phyloP scores from a whole-genome alignment of 2,113 vertebrate species.

The Oxygymnocypris stewartii region DNA sequence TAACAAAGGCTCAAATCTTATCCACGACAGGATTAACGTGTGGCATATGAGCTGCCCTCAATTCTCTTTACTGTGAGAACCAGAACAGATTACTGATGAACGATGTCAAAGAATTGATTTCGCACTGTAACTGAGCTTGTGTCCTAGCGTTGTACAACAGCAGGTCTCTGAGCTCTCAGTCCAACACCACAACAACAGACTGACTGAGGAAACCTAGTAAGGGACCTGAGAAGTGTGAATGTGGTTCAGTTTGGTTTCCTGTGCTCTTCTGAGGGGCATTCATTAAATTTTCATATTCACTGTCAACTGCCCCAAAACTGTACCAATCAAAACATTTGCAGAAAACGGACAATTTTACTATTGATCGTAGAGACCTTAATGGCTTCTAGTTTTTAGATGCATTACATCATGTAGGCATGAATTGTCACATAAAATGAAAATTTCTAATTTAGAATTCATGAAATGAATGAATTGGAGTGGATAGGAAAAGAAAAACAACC shows the following conservation, averaged over 20 bases:
- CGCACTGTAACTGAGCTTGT: not conserved
- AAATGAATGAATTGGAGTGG: not conserved
- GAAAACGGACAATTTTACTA: not conserved
- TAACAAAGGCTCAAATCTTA: not conserved
- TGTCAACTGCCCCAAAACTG: not conserved
- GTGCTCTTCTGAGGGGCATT: not conserved
- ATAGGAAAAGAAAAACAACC: not conserved
- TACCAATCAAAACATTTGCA: not conserved
- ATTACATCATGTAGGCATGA: not conserved
- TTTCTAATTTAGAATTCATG: not conserved
- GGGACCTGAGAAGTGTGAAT: not conserved
- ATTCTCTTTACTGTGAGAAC: slow-evolving; percentile 10
- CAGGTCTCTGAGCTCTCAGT: not conserved
- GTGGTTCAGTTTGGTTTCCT: not conserved
- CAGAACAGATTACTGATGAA: slow-evolving; percentile 19
- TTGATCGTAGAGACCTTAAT: not conserved
- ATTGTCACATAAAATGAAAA: not conserved
- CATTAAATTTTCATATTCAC: not conserved
- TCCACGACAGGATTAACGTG: slow-evolving; percentile 15
- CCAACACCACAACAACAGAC: not conserved
- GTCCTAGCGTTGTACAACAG: not conserved
- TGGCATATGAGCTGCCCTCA: not conserved
- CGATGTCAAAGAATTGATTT: not conserved
- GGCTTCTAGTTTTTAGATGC: not conserved
- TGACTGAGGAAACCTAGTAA: not conserved